Evolutionary conservation across 2,797 vertebrate species (phyloP), one percentile per base, ranked within the genome.

Genomic region (Tenualosa ilisha): DNA sequence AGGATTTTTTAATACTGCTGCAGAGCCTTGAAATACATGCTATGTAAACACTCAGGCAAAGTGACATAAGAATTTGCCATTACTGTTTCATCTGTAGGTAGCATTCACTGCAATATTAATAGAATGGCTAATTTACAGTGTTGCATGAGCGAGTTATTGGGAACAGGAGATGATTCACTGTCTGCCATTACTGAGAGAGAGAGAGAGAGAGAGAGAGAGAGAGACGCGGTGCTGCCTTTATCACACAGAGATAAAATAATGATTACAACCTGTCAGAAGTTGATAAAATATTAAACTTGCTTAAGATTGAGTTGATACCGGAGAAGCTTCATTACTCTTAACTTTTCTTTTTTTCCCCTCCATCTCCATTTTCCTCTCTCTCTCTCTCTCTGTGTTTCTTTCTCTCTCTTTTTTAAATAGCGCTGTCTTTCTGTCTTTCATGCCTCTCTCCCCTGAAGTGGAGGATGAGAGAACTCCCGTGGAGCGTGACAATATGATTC

Each of bases 221-320:
- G 46, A 43, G 12, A 37, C 17, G 17, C 40, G 0, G 2, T 8
- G 72, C 72, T 46, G 37, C 40, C 72, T 79, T 46, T 40, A 79
- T 46, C 72, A 79, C 37, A 46, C 72, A 22, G 72, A 22, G 72
- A 46, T 79, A 43, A 79, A 79, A 79, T 79, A 79, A 79, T 79
- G 72, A 79, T 79, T 79, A 46, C 72, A 79, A 79, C 72, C 72
- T 79, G 72, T 46, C 72, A 79, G 72, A 79, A 79, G 40, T 37
- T 79, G 15, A 79, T 79, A 79, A 79, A 79, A 79, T 79, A 79
- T 79, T 79, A 79, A 79, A 79, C 72, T 79, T 20, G 72, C 37
- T 79, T 79, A 79, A 79, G 72, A 79, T 79, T 79, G 72, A 43
- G 17, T 46, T 46, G 40, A 79, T 79, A 79, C 15, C 37, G 17